phyloP scores from a whole-genome alignment of 2,113 vertebrate genomes.

The Ariopsis seemanni region DNA sequence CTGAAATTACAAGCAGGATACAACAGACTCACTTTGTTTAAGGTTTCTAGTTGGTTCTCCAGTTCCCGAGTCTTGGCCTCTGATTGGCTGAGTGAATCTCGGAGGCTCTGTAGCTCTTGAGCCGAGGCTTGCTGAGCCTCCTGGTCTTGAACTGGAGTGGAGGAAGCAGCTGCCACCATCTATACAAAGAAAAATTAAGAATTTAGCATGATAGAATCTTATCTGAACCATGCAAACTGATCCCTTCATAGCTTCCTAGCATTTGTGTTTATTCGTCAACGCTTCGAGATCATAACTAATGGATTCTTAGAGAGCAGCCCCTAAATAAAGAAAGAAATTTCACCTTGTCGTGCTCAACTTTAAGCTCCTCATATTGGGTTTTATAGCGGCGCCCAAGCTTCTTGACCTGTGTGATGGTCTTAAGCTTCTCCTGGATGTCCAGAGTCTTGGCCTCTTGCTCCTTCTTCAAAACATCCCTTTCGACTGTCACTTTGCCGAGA shows the following conservation, averaged over 20 bases:
- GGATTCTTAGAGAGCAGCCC: neutral
- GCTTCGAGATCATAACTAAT: neutral
- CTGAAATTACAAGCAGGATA: neutral
- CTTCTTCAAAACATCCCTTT: slow-evolving; percentile 83
- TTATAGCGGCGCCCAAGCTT: slow-evolving; percentile 96
- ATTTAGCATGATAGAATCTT: neutral
- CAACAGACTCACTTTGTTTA: slow-evolving; percentile 78
- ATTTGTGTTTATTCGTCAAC: no score
- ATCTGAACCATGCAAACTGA: neutral
- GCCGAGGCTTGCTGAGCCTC: slow-evolving; percentile 81
- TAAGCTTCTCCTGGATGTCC: slow-evolving; percentile 87
- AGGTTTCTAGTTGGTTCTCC: slow-evolving; percentile 83
- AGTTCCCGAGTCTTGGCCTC: slow-evolving; percentile 81
- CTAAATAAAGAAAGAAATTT: neutral
- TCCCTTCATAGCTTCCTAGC: neutral
- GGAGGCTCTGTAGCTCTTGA: slow-evolving; percentile 87
- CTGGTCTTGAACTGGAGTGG: slow-evolving; percentile 79
- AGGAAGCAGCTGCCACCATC: slow-evolving; percentile 79
- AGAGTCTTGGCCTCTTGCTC: slow-evolving; percentile 80
- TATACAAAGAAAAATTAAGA: slow-evolving; percentile 51
- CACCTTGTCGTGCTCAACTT: slow-evolving; percentile 89
- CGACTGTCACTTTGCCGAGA: slow-evolving; percentile 75
- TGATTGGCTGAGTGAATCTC: slow-evolving; percentile 80
- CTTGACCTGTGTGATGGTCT: slow-evolving; percentile 95
- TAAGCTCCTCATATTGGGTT: slow-evolving; percentile 95